Base-by-base conservation (phyloP, 2,113 vertebrate genomes). In the Sakesphorus luctuosus region DNA sequence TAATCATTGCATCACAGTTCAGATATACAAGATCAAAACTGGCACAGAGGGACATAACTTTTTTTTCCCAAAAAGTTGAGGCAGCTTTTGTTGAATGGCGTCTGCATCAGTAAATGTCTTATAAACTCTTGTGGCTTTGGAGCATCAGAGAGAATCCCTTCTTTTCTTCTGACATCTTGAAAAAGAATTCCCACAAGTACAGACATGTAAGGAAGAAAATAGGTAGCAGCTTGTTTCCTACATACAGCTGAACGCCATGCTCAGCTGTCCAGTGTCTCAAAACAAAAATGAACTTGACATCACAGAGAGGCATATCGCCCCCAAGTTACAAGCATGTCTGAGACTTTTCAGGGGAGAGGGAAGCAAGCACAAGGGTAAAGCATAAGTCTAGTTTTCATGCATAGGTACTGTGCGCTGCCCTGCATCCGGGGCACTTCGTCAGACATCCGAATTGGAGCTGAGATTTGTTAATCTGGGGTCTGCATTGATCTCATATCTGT, bases 401-500 rank as follows among this genome's bases (percentile, higher is more conserved):
- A 99, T 96, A 96, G 97, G 92, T 97, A 95, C 40, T 79, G 96
- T 19, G 87, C 13, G 6, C 52, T 69, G 87, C 91, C 56, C 81
- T 28, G 28, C 56, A 33, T 58, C 62, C 0, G 1, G 1, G 9
- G 16, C 21, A 4, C 52, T 75, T 87, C 2, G 96, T 99, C 97
- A 99, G 95, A 99, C 99, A 55, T 99, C 99, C 0, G 99, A 99
- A 95, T 99, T 99, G 94, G 99, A 99, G 97, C 99, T 99, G 93
- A 99, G 98, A 97, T 99, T 99, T 96, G 99, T 99, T 93, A 99
- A 94, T 75, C 99, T 98, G 36, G 99, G 99, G 97, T 99, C 99
- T 18, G 99, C 98, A 75, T 99, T 99, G 91, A 99, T 99, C 98
- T 99, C 99, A 0, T 99, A 99, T 97, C 99, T 98, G 98, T 99